Percentiles rank a stretch among this genome's conserved stretches.
Evolutionary conservation across 2,113 vertebrate genomes (phyloP).

Genomic region (Rhinoderma darwinii): DNA sequence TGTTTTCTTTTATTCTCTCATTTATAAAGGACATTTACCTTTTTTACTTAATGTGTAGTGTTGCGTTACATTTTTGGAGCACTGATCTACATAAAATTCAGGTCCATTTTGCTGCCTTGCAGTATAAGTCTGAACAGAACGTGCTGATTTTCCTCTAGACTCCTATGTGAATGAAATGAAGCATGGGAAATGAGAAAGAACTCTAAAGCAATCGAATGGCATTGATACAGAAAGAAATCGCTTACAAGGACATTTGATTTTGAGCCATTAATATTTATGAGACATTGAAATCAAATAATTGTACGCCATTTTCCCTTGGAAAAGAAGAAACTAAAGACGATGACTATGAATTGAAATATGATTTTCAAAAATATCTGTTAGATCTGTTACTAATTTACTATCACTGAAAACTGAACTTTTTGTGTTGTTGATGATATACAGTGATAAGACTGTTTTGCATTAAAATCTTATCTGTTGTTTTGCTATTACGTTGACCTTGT

Average conservation of each 20-base stretch:
- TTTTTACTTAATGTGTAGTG: conserved; percentile 72
- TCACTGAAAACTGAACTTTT: conserved; percentile 62
- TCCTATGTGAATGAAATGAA: conserved; percentile 70
- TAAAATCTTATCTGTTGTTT: conserved; percentile 64
- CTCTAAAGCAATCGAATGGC: conserved; percentile 57
- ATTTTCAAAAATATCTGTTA: conserved; percentile 66
- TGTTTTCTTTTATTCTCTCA: conserved; percentile 70
- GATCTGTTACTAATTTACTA: conserved; percentile 62
- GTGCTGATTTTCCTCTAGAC: conserved; percentile 70
- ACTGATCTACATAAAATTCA: conserved; percentile 65
- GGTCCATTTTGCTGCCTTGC: conserved; percentile 72
- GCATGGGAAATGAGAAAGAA: conserved; percentile 70
- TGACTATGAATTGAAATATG: conserved; percentile 68
- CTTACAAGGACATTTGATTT: conserved; percentile 64
- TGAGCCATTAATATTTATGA: conserved; percentile 66
- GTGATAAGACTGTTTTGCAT: conserved; percentile 63
- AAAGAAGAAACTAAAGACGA: conserved; percentile 63
- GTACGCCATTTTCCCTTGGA: conserved; percentile 69
- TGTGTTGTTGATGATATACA: conserved; percentile 65
- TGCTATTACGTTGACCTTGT: conserved; percentile 63
- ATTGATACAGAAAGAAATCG: conserved; percentile 63
- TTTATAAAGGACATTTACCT: conserved; percentile 69
- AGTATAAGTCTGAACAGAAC: conserved; percentile 66
- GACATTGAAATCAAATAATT: conserved; percentile 67
- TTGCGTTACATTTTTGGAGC: conserved; percentile 75